Percentiles rank a stretch among this genome's conserved stretches.
phyloP scores from a whole-genome alignment of 1,140 invertebrate genomes.

The Pseudomyrmex concolor region DNA sequence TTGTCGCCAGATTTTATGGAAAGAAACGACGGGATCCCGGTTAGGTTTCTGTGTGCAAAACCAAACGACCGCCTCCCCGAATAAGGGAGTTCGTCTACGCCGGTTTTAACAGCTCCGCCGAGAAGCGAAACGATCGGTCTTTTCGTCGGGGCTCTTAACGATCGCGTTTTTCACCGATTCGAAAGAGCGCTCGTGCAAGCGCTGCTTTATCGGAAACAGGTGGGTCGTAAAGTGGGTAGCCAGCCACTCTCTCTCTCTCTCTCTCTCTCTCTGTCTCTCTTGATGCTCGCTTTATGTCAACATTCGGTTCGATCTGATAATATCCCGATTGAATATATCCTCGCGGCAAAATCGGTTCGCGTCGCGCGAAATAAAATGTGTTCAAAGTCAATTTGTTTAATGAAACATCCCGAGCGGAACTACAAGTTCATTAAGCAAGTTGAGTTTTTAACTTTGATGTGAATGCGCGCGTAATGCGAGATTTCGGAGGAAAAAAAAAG shows the following conservation, averaged over 20 bases:
- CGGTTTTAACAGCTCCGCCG: constrained; percentile 54
- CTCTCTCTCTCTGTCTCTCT: constrained; percentile 12
- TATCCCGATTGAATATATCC: constrained; percentile 16
- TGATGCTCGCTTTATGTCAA: constrained; percentile 14
- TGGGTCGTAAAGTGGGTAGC: constrained; percentile 67
- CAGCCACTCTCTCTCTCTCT: background rate
- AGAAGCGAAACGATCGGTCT: constrained; percentile 36
- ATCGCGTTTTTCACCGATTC: constrained; percentile 47
- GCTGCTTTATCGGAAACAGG: constrained; percentile 59
- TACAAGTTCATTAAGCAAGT: constrained; percentile 2
- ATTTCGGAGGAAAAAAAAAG: background rate
- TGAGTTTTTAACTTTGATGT: background rate
- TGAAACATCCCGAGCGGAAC: background rate
- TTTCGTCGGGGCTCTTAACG: constrained; percentile 39
- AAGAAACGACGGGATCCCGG: constrained; percentile 53
- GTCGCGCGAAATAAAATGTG: background rate
- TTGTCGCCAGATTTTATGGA: constrained; percentile 73
- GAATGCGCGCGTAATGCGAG: background rate
- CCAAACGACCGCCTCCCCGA: constrained; percentile 5
- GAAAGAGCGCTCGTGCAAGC: background rate
- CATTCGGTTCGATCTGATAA: constrained; percentile 56
- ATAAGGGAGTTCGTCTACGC: constrained; percentile 63
- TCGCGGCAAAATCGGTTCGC: background rate
- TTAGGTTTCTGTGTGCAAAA: background rate
- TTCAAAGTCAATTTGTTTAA: constrained; percentile 35